These are phyloP conservation scores for Urechis unicinctus DNA, from an alignment of 2,888 invertebrate genomes.

Conservation along the genomic window DNA sequence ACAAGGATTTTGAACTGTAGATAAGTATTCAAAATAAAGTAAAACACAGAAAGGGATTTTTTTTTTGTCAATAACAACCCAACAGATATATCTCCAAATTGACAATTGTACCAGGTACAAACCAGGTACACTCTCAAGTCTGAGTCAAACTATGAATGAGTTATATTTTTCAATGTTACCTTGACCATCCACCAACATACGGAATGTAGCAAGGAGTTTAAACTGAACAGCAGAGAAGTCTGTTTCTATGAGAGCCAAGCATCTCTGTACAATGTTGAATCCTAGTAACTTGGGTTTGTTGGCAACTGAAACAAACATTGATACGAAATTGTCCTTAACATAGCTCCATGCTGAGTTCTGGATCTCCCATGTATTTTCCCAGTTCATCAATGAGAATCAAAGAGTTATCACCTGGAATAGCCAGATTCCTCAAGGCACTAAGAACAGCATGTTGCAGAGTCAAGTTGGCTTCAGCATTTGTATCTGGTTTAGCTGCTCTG, in stretches of 20 bases:
- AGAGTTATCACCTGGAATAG: slow-evolving; percentile 39
- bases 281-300: slow-evolving; percentile 71
- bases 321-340: no score
- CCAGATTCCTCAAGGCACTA: slow-evolving; percentile 61
- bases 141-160: no score
- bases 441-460: slow-evolving; percentile 67
- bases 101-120: no score
- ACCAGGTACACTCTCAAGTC: no score
- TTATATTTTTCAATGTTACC: slow-evolving; percentile 31
- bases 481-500: not conserved
- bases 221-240: slow-evolving; percentile 74
- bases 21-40: no score
- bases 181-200: slow-evolving; percentile 77
- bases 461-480: slow-evolving; percentile 58
- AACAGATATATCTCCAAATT: no score
- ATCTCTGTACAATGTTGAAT: slow-evolving; percentile 67
- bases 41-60: no score
- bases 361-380: no score
- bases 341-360: no score
- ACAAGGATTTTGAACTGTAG: no score
- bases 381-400: no score
- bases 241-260: slow-evolving; percentile 62
- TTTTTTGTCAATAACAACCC: no score
- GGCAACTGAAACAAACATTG: slow-evolving; percentile 50
- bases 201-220: slow-evolving; percentile 74